These are phyloP conservation scores for Syndactyla subalaris DNA, from an alignment of 2,797 vertebrate genomes.

Conservation along the genomic window DNA sequence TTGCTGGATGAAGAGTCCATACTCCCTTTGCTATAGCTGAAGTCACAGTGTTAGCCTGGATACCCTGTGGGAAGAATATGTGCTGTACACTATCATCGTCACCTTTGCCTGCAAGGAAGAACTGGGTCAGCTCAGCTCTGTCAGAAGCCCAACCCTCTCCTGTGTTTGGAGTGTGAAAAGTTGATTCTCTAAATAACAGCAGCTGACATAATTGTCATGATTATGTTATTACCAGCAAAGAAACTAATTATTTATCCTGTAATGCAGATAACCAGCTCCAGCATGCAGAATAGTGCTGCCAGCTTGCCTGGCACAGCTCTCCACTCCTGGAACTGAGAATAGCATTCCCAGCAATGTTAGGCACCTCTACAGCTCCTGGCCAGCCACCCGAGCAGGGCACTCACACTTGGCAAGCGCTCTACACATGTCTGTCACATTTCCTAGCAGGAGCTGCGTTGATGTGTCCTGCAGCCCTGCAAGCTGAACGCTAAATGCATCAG, in stretches of 20 bases:
- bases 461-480: not conserved
- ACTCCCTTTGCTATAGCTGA: not conserved
- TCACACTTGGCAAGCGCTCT: not conserved
- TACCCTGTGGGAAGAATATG: not conserved
- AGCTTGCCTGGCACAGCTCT: accelerated
- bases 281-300: not conserved
- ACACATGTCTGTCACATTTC: not conserved
- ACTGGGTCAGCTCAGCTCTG: not conserved
- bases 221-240: not conserved
- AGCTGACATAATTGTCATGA: not conserved
- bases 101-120: not conserved
- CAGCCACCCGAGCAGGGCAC: not conserved
- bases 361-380: accelerated
- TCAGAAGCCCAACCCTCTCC: not conserved
- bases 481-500: not conserved
- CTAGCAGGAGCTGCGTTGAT: not conserved
- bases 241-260: not conserved
- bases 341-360: accelerated
- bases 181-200: not conserved
- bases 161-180: not conserved
- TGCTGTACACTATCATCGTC: not conserved
- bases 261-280: not conserved
- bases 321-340: accelerated
- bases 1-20: accelerated
- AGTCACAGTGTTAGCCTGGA: not conserved